These are phyloP conservation scores for Microchirus variegatus DNA, from an alignment of 2,797 vertebrate genomes.

Conservation along the genomic window DNA sequence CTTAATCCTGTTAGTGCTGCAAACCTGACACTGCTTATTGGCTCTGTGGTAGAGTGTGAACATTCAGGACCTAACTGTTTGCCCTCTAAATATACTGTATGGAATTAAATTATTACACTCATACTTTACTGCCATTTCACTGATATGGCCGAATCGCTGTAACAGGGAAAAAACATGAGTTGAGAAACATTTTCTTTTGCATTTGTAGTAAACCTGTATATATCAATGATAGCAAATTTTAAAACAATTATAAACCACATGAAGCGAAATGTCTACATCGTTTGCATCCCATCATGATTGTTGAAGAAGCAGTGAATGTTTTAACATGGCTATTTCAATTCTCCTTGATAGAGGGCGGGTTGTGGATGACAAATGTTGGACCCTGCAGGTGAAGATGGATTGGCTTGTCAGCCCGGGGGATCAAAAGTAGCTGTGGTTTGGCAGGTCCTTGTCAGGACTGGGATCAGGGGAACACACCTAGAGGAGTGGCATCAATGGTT, in stretches of 20 bases:
- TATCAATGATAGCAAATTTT: slow-evolving; percentile 5
- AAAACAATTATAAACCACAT: slow-evolving; percentile 8
- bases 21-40: slow-evolving; percentile 79
- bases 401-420: slow-evolving; percentile 72
- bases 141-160: slow-evolving; percentile 34
- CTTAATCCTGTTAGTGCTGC: slow-evolving; percentile 84
- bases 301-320: slow-evolving; percentile 42
- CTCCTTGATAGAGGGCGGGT: slow-evolving; percentile 73
- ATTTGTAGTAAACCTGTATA: slow-evolving; percentile 4
- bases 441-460: slow-evolving; percentile 73
- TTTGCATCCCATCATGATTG: slow-evolving; percentile 42
- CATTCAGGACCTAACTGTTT: slow-evolving; percentile 74
- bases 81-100: slow-evolving; percentile 75
- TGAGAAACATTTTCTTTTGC: slow-evolving; percentile 13
- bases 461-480: slow-evolving; percentile 64
- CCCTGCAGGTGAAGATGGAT: slow-evolving; percentile 74
- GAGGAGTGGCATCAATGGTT: slow-evolving; percentile 54
- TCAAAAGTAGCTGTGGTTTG: slow-evolving; percentile 69
- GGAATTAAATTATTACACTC: slow-evolving; percentile 70
- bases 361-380: slow-evolving; percentile 59
- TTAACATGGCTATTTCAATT: slow-evolving; percentile 68
- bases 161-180: slow-evolving; percentile 27
- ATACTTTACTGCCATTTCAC: slow-evolving; percentile 44
- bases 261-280: slow-evolving; percentile 1
- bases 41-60: slow-evolving; percentile 74